phyloP scores from a whole-genome alignment of 2,888 invertebrate genomes.

The Aethes cnicana region DNA sequence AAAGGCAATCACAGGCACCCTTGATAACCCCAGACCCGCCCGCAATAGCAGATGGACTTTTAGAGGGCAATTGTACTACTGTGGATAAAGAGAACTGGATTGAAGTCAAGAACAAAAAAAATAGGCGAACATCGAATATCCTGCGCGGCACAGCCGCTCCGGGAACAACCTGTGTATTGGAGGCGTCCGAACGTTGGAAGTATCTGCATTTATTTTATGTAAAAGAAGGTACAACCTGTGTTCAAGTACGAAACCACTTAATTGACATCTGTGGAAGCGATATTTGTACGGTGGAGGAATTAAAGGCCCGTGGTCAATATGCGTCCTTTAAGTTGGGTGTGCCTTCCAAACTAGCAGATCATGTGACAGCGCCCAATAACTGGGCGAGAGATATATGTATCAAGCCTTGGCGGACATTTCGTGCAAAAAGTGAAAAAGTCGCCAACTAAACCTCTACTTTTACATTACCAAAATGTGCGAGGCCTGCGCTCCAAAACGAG shows the following conservation, averaged over 20 bases:
- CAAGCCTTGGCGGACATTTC: slow-evolving; percentile 24
- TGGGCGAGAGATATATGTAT: slow-evolving; percentile 21
- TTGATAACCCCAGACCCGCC: too few species aligned
- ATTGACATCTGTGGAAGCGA: background rate
- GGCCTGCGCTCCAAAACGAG: slow-evolving; percentile 21
- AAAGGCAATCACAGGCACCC: too few species aligned
- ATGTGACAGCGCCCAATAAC: background rate
- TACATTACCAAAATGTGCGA: slow-evolving; percentile 22
- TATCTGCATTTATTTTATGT: background rate
- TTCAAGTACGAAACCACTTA: background rate
- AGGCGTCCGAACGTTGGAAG: background rate
- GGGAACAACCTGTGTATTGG: background rate
- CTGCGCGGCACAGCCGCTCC: background rate
- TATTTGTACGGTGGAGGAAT: background rate
- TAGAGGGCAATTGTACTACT: too few species aligned
- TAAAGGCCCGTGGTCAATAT: background rate
- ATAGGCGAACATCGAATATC: too few species aligned
- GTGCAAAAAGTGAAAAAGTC: background rate
- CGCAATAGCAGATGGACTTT: too few species aligned
- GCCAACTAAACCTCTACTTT: background rate
- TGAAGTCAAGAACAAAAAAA: too few species aligned
- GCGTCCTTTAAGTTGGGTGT: slow-evolving; percentile 1
- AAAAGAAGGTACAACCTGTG: background rate
- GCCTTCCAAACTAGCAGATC: background rate
- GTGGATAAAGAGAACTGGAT: too few species aligned